phyloP scores from a whole-genome alignment of 2,797 vertebrate genomes.

The Manis pentadactyla region DNA sequence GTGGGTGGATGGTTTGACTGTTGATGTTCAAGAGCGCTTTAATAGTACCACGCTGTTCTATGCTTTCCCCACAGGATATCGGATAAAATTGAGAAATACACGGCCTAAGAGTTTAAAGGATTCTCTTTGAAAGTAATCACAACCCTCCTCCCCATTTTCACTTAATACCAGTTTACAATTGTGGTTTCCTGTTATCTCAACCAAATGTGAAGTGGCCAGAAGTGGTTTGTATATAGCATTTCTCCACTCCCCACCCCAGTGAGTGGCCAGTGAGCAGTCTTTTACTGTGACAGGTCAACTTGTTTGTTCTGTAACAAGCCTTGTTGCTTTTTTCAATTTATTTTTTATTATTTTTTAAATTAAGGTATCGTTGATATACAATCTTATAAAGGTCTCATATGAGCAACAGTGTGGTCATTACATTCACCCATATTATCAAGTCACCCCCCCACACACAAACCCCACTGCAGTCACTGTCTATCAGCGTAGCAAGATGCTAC shows the following conservation, averaged over 20 bases:
- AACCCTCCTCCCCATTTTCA: not conserved
- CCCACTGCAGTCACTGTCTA: too few relatives aligned
- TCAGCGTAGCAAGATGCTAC: too few relatives aligned
- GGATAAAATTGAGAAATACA: conserved; percentile 15
- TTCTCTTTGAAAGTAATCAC: conserved; percentile 46
- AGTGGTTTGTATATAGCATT: not conserved
- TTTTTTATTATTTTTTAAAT: too few relatives aligned
- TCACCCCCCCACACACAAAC: too few relatives aligned
- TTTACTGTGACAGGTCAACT: not conserved
- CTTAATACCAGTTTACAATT: conserved; percentile 29
- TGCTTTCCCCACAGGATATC: not conserved
- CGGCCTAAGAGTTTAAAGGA: not conserved
- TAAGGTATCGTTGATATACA: too few relatives aligned
- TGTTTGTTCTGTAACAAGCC: conserved; percentile 17
- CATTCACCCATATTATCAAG: too few relatives aligned
- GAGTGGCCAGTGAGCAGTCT: not conserved
- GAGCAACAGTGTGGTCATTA: too few relatives aligned
- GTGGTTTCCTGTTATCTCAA: conserved; percentile 31
- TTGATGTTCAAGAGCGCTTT: not conserved
- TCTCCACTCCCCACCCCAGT: not conserved
- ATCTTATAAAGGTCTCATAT: too few relatives aligned
- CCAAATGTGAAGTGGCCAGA: not conserved
- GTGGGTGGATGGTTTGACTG: not conserved
- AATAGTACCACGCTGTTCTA: not conserved
- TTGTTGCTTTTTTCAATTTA: too few relatives aligned